Base-by-base conservation (phyloP, 1,140 invertebrate genomes). In the Branchinecta lindahli region DNA sequence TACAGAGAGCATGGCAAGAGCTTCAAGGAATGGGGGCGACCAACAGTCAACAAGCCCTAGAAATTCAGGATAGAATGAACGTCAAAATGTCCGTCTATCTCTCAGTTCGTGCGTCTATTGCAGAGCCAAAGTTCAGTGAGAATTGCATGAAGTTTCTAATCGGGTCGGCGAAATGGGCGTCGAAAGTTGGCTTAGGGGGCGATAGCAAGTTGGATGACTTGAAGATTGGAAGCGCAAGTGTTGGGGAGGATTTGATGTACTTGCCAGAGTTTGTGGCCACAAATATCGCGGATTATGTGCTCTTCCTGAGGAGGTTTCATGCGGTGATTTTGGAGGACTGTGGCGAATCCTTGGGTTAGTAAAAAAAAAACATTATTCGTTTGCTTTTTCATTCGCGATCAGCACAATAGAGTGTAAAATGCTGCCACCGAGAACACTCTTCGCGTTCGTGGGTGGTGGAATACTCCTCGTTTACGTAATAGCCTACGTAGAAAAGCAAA, bases 241-340 rank as follows among this genome's bases (percentile, higher is more conserved):
- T 33, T 33, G 33, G 33, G 33, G 33, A 33, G 33, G 33, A 33
- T 33, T 77, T 80, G 75, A 86, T 86, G 76, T 92, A 87, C 77
- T 84, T 96, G 76, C 94, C 93, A 66, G 93, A 96, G 81, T 89
- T 92, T 75, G 78, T 95, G n/a, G 81, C 94, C 44, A 91, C 94
- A 77, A 95, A 95, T 79, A 84, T 92, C 68, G 85, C 89, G 10
- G 86, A 87, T 46, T 88, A 88, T 79, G 82, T 95, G 71, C 84
- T 85, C 71, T 87, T 92, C 77, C 72, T 89, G 75, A 77, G 85
- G 61, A 84, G 86, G 44, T 83, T 86, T 79, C 84, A 81, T 79
- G 80, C 82, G 75, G 79, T 79, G 79, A 77, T 79, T 75, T 79
- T 87, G 47, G 86, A 88, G 74, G 82, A 86, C 65, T 80, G 85